Evolutionary conservation across 2,888 invertebrate genomes (phyloP).

Genomic region (Sialis lutaria): DNA sequence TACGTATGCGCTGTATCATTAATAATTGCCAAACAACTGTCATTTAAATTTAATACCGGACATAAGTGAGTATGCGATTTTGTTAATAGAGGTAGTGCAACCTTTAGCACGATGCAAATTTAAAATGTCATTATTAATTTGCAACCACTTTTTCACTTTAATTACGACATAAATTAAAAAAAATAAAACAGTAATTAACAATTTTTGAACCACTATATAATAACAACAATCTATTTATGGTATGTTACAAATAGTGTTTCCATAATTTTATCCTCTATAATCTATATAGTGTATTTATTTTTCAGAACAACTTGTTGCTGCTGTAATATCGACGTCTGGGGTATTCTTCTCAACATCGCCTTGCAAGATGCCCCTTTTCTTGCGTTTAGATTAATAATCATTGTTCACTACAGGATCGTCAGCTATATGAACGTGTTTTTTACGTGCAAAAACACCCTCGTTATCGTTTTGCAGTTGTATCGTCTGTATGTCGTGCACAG

Average conservation of each 20-base stretch:
- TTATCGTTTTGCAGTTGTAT: constrained; percentile 75
- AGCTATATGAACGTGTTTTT: constrained; percentile 95
- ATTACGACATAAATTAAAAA: neutral
- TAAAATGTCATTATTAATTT: too few species aligned
- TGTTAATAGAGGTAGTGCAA: too few species aligned
- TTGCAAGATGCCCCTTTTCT: constrained; percentile 79
- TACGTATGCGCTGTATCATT: too few species aligned
- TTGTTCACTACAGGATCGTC: constrained; percentile 72
- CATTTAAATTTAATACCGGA: too few species aligned
- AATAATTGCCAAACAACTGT: too few species aligned
- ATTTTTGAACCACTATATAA: too few species aligned
- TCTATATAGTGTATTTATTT: neutral
- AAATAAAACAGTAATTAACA: neutral
- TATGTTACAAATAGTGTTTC: too few species aligned
- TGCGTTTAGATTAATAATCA: constrained; percentile 69
- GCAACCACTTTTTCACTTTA: too few species aligned
- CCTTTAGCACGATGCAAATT: too few species aligned
- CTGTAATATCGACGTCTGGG: constrained; percentile 78
- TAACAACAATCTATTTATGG: too few species aligned
- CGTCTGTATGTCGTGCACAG: constrained; percentile 65
- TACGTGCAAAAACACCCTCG: constrained; percentile 79
- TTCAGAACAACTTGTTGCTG: constrained; percentile 43
- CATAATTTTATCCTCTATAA: neutral
- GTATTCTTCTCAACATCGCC: constrained; percentile 73
- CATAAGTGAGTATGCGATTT: too few species aligned